Conservation (phyloP, 2,888 invertebrate genomes). For the Caenorhabditis macrosperma region DNA sequence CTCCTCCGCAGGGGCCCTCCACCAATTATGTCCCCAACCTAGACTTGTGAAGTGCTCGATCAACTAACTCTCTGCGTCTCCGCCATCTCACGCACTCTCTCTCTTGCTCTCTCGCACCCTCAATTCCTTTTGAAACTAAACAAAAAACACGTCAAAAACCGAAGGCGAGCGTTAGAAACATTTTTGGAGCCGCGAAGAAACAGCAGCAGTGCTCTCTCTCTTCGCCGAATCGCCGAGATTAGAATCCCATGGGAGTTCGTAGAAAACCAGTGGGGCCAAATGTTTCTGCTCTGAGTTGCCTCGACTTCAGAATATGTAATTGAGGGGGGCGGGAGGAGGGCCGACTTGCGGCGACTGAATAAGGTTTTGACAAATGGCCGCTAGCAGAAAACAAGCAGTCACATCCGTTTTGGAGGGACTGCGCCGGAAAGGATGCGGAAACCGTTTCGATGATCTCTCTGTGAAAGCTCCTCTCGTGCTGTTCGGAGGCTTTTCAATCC, state of each 20-base stretch:
- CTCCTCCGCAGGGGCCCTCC: conserved; percentile 5
- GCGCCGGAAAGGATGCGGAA: neutral
- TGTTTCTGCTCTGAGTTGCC: conserved; percentile 7
- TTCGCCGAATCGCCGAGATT: conserved; percentile 20
- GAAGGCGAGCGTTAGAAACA: conserved; percentile 22
- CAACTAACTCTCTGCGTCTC: conserved; percentile 36
- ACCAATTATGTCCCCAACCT: conserved; percentile 44
- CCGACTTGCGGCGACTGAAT: conserved; percentile 1
- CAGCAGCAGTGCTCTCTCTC: neutral
- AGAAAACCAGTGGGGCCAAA: conserved; percentile 21
- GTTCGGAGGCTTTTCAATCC: conserved; percentile 14
- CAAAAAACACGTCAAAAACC: conserved; percentile 39
- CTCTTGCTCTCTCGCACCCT: neutral
- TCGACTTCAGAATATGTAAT: neutral
- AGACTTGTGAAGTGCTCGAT: conserved; percentile 44
- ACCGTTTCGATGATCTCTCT: neutral
- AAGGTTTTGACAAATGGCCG: conserved; percentile 6
- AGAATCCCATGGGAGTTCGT: conserved; percentile 37
- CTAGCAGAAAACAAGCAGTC: neutral
- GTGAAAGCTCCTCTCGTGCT: neutral
- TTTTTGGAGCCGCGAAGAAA: neutral
- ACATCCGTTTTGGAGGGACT: neutral
- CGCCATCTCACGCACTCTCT: too few species aligned
- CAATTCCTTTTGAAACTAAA: conserved; percentile 32
- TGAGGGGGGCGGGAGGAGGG: neutral